These are phyloP conservation scores for Sporophila hypoxantha DNA, from an alignment of 2,113 vertebrate genomes.

Conservation along the genomic window DNA sequence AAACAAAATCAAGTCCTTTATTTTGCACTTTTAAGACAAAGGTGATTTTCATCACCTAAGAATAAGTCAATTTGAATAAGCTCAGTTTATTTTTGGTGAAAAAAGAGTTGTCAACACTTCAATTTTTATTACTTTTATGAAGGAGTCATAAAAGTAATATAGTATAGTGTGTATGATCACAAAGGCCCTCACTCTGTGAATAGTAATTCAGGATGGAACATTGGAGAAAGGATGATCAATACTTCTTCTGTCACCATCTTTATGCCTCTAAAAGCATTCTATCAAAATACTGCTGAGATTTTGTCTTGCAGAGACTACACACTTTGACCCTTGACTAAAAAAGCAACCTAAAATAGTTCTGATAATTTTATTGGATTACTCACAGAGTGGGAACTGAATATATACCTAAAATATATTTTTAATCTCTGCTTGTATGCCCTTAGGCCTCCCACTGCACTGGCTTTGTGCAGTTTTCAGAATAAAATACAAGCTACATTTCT, in stretches of 20 bases:
- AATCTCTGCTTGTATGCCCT: neutral
- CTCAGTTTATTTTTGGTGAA: neutral
- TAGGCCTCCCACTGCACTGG: neutral
- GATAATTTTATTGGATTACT: neutral
- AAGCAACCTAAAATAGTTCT: neutral
- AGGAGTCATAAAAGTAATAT: too few relatives aligned
- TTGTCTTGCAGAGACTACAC: neutral
- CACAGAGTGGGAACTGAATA: neutral
- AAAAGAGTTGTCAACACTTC: neutral
- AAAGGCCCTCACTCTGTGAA: neutral
- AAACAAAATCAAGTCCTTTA: neutral
- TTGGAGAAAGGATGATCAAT: neutral
- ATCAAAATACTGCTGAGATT: neutral
- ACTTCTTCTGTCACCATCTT: neutral
- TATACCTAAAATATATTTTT: neutral
- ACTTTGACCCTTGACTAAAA: neutral
- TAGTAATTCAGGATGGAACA: neutral
- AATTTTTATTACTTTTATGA: neutral
- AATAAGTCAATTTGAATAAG: neutral
- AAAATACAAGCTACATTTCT: neutral
- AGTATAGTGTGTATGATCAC: fast-evolving
- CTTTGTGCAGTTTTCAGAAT: neutral
- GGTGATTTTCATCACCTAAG: neutral
- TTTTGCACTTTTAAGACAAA: neutral
- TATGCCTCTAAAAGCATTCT: neutral